These are phyloP conservation scores for Indicator indicator DNA, from an alignment of 2,113 vertebrate genomes.

Conservation along the genomic window DNA sequence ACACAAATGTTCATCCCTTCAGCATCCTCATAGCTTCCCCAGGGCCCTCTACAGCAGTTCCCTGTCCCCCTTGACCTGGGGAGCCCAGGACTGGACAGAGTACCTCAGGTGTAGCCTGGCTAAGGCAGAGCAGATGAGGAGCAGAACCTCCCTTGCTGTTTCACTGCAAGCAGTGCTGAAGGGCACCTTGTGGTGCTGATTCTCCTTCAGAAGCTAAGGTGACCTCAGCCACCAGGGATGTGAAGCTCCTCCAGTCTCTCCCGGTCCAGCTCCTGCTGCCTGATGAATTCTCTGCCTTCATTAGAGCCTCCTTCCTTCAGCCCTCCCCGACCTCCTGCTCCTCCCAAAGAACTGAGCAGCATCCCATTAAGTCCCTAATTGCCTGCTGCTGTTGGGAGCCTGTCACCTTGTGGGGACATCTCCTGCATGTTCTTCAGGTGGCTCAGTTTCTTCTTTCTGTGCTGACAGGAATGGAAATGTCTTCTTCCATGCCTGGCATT, in stretches of 20 bases:
- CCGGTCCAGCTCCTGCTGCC: neutral
- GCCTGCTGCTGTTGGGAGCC: neutral
- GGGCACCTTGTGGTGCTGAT: neutral
- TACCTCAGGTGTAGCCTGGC: too few relatives aligned
- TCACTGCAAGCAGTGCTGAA: neutral
- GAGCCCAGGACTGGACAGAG: too few relatives aligned
- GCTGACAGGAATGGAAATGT: conserved; percentile 10
- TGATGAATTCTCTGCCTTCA: neutral
- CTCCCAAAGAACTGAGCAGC: neutral
- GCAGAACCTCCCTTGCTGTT: neutral
- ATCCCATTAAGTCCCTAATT: conserved; percentile 46
- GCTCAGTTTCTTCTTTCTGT: neutral
- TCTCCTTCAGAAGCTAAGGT: conserved; percentile 9
- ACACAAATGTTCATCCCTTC: too few relatives aligned
- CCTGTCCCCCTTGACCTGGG: too few relatives aligned
- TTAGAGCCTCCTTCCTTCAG: neutral
- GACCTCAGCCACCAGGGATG: neutral
- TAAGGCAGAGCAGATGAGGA: too few relatives aligned
- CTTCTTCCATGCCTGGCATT: neutral
- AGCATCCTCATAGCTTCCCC: too few relatives aligned
- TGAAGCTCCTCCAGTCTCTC: neutral
- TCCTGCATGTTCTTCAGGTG: neutral
- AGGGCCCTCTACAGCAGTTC: too few relatives aligned
- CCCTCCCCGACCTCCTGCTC: neutral
- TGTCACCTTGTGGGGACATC: neutral